Percentiles rank a stretch among this genome's conserved stretches.
Evolutionary conservation across 2,888 invertebrate genomes (phyloP).

Genomic region (Sminthurides aquaticus): DNA sequence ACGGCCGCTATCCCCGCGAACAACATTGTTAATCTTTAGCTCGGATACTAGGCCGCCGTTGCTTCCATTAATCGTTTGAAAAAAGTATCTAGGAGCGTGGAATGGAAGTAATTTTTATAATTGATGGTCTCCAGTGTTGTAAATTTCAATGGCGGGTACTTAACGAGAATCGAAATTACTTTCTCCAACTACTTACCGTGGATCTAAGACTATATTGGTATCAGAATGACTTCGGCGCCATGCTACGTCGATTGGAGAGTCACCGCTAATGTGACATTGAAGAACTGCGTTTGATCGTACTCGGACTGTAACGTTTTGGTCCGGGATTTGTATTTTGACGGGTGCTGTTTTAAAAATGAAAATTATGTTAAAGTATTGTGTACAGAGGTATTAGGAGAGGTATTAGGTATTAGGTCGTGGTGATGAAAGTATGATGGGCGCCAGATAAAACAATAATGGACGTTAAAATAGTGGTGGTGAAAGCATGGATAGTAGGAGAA

Average conservation of each 20-base stretch:
- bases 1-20: conserved; percentile 47
- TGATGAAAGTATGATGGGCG: too few species aligned
- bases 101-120: conserved; percentile 8
- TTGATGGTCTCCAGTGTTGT: too few species aligned
- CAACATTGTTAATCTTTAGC: conserved; percentile 46
- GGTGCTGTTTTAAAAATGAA: conserved; percentile 27
- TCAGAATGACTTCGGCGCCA: conserved; percentile 40
- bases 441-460: too few species aligned
- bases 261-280: conserved; percentile 41
- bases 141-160: not conserved
- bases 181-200: conserved; percentile 24
- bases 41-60: conserved; percentile 44
- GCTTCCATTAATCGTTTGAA: conserved; percentile 39
- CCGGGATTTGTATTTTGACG: conserved; percentile 34
- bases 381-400: too few species aligned
- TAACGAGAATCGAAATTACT: not conserved
- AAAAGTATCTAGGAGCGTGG: conserved; percentile 28
- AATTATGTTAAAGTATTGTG: not conserved
- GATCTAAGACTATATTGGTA: conserved; percentile 33
- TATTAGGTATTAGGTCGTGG: too few species aligned
- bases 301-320: conserved; percentile 38
- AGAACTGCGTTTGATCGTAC: conserved; percentile 38
- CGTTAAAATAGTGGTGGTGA: too few species aligned
- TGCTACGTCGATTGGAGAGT: conserved; percentile 40
- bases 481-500: too few species aligned